Percentiles rank a stretch among this genome's conserved stretches.
Evolutionary conservation across 2,113 vertebrate genomes (phyloP).

Genomic region (Pagrus major): DNA sequence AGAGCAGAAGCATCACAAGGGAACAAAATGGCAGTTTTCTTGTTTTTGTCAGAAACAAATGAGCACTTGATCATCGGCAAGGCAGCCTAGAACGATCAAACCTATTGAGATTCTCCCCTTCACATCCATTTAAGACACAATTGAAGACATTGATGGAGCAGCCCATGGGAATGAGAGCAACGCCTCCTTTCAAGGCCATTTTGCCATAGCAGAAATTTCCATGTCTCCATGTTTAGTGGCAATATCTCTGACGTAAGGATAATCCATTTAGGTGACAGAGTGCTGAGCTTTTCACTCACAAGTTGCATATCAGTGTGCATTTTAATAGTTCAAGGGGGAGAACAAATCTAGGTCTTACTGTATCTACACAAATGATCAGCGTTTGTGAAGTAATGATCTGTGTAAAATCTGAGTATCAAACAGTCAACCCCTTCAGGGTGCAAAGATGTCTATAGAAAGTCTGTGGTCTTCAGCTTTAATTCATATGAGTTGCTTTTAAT

Average conservation of each 20-base stretch:
- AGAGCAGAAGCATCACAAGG: slow-evolving; percentile 9
- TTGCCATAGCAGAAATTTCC: slow-evolving; percentile 61
- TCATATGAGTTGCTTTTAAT: background rate
- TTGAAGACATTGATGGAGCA: slow-evolving; percentile 54
- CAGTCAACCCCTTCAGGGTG: background rate
- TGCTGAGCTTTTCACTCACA: slow-evolving; percentile 78
- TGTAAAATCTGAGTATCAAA: background rate
- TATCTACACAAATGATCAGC: slow-evolving; percentile 7
- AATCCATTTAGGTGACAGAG: slow-evolving; percentile 78
- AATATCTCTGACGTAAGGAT: slow-evolving; percentile 63
- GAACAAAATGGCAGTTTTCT: background rate
- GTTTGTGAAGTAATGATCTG: background rate
- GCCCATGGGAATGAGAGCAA: slow-evolving; percentile 44
- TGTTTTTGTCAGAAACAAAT: slow-evolving; percentile 52
- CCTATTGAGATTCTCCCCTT: slow-evolving; percentile 45
- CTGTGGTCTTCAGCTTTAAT: background rate
- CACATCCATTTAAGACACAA: slow-evolving; percentile 39
- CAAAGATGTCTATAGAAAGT: background rate
- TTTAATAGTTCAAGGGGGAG: slow-evolving; percentile 54
- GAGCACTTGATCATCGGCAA: slow-evolving; percentile 41
- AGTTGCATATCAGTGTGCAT: slow-evolving; percentile 67
- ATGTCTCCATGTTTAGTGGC: slow-evolving; percentile 69
- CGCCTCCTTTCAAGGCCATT: slow-evolving; percentile 52
- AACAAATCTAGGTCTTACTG: slow-evolving; percentile 39
- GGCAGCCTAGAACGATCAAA: slow-evolving; percentile 28